These are phyloP conservation scores for Cossypha niveicapilla DNA, from an alignment of 2,797 vertebrate genomes.

Conservation along the genomic window DNA sequence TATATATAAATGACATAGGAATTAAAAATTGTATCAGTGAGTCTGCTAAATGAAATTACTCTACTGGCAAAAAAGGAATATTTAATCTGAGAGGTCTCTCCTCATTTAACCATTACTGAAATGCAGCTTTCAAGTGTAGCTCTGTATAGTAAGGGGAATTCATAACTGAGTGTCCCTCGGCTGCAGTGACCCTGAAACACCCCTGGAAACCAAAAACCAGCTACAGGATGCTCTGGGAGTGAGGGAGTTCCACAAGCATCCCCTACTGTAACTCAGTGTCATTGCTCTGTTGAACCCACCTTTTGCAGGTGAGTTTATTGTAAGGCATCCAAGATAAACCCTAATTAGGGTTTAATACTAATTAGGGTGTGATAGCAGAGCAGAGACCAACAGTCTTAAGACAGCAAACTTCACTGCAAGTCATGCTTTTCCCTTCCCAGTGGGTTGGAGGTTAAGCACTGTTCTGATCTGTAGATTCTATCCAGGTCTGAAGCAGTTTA, in stretches of 20 bases:
- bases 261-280: not conserved
- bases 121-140: not conserved
- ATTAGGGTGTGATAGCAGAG: not conserved
- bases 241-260: not conserved
- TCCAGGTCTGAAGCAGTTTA: not conserved
- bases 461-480: not conserved
- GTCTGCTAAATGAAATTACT: not conserved
- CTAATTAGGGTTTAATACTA: not conserved
- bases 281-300: not conserved
- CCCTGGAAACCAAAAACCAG: not conserved
- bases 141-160: not conserved
- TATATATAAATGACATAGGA: not conserved
- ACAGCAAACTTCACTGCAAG: not conserved
- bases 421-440: not conserved
- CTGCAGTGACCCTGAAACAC: not conserved
- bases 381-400: not conserved
- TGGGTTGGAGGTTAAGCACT: not conserved
- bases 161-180: not conserved
- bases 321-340: not conserved
- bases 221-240: not conserved
- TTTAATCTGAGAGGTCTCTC: not conserved
- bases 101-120: not conserved
- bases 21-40: not conserved
- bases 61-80: not conserved
- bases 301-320: not conserved